Base-by-base conservation (phyloP, 2,113 vertebrate genomes). In the Takifugu bimaculatus region DNA sequence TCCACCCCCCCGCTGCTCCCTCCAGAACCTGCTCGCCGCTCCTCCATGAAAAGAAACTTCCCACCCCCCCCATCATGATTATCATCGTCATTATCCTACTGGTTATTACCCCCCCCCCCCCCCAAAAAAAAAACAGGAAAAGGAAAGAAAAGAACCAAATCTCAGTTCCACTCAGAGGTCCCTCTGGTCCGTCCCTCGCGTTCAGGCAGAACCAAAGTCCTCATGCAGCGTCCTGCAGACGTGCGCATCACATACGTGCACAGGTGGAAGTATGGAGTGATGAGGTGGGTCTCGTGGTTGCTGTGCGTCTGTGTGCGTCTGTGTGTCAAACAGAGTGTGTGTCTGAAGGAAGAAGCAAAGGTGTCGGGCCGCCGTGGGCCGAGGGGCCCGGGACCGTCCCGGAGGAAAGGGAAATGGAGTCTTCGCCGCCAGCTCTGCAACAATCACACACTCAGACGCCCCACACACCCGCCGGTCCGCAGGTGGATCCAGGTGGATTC, bases 131-230 rank as follows among this genome's bases (percentile, higher is more conserved):
- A 65, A 75, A 52, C 68, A 54, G 20, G 49, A 47, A 52, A 27
- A 60, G 58, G 56, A 65, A 48, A 48, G 15, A 47, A 12, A 47
- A 47, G n/a, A n/a, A 48, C 14, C 45, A 51, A 50, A n/a, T 20
- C 20, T 20, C 20, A 20, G 20, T 20, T 20, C 79, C 80, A 70
- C 73, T 81, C 75, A 79, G 82, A 82, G 70, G 74, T 82, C 69
- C 66, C 58, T 68, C 48, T 5, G 70, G 76, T 77, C 66, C 53
- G 70, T 63, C 83, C 78, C 48, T 48, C 57, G 64, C 75, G 78
- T 70, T 77, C 83, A 82, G 63, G 76, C 79, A 49, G 80, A 86
- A 80, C 77, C 75, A 71, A 63, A 82, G 84, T 82, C 82, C 83
- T 84, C 81, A 78, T 86, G 85, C 85, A 76, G 79, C 71, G 75